Base-by-base conservation (phyloP, 2,797 vertebrate species). In the Sylvia borin region DNA sequence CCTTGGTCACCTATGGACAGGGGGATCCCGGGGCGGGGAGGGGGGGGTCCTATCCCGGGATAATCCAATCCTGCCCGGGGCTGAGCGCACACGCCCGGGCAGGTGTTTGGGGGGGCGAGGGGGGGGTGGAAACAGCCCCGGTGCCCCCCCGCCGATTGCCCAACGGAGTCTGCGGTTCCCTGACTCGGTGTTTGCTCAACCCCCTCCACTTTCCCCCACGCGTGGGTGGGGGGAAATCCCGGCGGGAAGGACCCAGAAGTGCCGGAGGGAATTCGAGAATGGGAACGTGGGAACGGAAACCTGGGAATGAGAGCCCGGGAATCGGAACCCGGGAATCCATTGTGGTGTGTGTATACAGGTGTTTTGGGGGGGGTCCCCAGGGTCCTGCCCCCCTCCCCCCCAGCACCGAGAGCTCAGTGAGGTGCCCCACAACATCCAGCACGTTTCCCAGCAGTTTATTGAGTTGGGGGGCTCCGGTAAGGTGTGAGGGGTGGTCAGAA, bases 321-420 rank as follows among this genome's bases (percentile, higher is more conserved):
- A 54, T 1, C 18, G 2, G 20, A 36, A 1, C 11, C 21, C 9
- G 38, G 66, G 32, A 27, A 27, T 3, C 2, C 54, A 16, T 0
- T 3, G 42, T 2, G 51, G 13, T 5, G 42, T 3, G 20, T 24
- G 10, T 2, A 2, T 5, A 31, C 80, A 13, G 20, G 16, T 10
- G 31, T 17, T 25, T 25, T 12, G 17, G 9, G 19, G 32, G 67
- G 31, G 43, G 20, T 26, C 27, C 55, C 11, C 32, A 32, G 13
- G 14, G 11, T 13, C 18, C 64, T 7, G 51, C 24, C 50, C 34
- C 27, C 27, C 19, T 11, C 13, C 62, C 43, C 48, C 40, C 26
- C 22, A 32, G 21, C 50, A 11, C 38, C 13, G 4, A 32, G 40
- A 29, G 19, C 61, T 22, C 27, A 43, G 9, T 5, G 57, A 24